phyloP scores from a whole-genome alignment of 1,140 invertebrate species.

The Zaprionus tsacasi region DNA sequence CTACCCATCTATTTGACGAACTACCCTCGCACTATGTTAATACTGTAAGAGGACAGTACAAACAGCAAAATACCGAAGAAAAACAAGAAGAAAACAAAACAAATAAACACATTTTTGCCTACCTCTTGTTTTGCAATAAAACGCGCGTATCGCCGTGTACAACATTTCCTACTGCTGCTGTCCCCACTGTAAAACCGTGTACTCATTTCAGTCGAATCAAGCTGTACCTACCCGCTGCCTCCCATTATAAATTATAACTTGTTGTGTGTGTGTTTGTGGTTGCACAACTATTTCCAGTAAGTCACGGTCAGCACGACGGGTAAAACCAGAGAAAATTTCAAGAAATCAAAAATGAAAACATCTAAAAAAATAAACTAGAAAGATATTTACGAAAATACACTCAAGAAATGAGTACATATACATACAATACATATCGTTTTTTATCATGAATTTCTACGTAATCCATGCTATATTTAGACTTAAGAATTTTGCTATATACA shows the following conservation, averaged over 20 bases:
- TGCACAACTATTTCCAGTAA: slow-evolving; percentile 10
- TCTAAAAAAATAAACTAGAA: not conserved
- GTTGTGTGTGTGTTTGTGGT: not conserved
- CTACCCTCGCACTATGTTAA: slow-evolving; percentile 15
- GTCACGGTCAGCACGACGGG: slow-evolving; percentile 18
- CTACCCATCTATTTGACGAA: not conserved
- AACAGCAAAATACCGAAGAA: slow-evolving; percentile 12
- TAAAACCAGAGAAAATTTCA: not conserved
- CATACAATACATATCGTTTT: not conserved
- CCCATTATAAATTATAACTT: not conserved
- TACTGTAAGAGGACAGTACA: not conserved
- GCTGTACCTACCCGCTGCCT: not conserved
- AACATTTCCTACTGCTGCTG: slow-evolving; percentile 12
- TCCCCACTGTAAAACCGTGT: slow-evolving; percentile 1
- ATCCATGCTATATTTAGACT: not conserved
- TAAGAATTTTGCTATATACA: not conserved
- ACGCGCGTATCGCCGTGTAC: slow-evolving; percentile 23
- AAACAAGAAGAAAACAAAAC: slow-evolving; percentile 2
- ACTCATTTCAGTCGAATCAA: not conserved
- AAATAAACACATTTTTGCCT: slow-evolving; percentile 2
- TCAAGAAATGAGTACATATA: not conserved
- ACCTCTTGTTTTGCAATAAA: slow-evolving; percentile 44
- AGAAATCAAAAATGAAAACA: slow-evolving; percentile 28
- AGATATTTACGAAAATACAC: not conserved
- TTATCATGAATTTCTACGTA: not conserved